Percentiles rank a stretch among this genome's conserved stretches.
These are phyloP conservation scores for Drosophila kanekoi DNA, from an alignment of 2,888 invertebrate genomes.

Conservation along the genomic window DNA sequence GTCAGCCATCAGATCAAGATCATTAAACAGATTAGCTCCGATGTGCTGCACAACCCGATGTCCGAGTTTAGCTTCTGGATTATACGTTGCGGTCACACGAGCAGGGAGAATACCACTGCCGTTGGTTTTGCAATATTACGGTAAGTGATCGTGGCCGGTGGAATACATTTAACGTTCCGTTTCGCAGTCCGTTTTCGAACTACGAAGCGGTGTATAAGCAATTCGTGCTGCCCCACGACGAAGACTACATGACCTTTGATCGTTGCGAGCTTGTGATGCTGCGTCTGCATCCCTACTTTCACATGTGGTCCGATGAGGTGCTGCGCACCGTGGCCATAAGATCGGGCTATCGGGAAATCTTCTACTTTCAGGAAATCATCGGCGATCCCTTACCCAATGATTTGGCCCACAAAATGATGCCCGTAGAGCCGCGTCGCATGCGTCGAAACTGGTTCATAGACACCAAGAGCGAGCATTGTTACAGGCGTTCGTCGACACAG, in stretches of 20 bases:
- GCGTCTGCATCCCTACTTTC: constrained; percentile 77
- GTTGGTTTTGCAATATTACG: constrained; percentile 77
- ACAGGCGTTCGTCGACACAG: background rate
- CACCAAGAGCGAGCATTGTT: background rate
- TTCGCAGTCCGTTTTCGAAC: constrained; percentile 40
- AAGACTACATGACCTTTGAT: constrained; percentile 39
- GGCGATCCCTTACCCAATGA: constrained; percentile 64
- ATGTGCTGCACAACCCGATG: constrained; percentile 55
- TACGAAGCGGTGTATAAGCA: constrained; percentile 53
- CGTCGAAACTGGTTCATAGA: constrained; percentile 54
- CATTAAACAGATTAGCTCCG: constrained; percentile 44
- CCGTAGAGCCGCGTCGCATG: constrained; percentile 72
- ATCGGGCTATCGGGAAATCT: constrained; percentile 68
- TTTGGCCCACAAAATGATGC: constrained; percentile 73
- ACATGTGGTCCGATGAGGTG: constrained; percentile 70
- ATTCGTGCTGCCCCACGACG: constrained; percentile 46
- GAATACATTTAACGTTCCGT: too few relatives aligned
- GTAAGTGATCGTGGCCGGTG: constrained; percentile 41
- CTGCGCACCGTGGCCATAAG: constrained; percentile 69
- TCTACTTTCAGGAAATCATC: constrained; percentile 50
- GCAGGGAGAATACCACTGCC: constrained; percentile 43
- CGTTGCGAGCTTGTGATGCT: constrained; percentile 73
- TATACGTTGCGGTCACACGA: constrained; percentile 65
- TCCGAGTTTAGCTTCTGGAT: constrained; percentile 59
- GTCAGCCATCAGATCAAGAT: background rate